Evolutionary conservation across 2,797 vertebrate species (phyloP), one percentile per base, ranked within the genome.

Genomic region (Sternotherus odoratus): DNA sequence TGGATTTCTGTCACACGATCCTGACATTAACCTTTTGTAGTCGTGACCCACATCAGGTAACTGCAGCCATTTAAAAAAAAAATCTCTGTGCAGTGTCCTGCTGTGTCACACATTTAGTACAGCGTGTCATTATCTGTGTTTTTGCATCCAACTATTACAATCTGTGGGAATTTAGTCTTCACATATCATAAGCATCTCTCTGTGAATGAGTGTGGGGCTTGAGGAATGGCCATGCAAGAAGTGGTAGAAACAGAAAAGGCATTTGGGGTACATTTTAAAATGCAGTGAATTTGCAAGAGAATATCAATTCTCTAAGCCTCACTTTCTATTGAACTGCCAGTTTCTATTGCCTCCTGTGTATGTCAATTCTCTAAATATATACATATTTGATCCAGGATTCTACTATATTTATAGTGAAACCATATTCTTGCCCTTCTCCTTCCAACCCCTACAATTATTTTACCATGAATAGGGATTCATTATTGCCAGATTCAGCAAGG

Each of bases 401-500:
- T 69, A 36, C 21, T 39, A 36, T 69, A 69, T 69, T 36, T 66
- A 11, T 36, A 69, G 63, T 69, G 80, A 69, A 30, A 17, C 74
- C 79, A 3, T 17, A 74, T 91, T 84, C 49, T 33, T 4, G 33
- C 48, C 54, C 49, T 54, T 46, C 23, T 54, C 79, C 16, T 6
- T n/a, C 33, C 19, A 79, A 30, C 26, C 66, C 78, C 92, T 60
- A 60, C 13, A 86, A 81, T 21, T 21, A 60, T 79, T 82, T 88
- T 86, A 89, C 86, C 49, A 2, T 2, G 66, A 1, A 9, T 39
- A 63, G 85, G 12, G n/a, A 36, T 10, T 0, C 0, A 83, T 43
- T 79, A 26, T 92, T 95, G 91, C 96, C 89, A 80, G 81, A 33
- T 95, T 88, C 96, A 95, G 82, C 85, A 84, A 93, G 92, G 93